Base-by-base conservation (phyloP, 92 coral and sea anemone genomes). In the Meandrina meandrites region DNA sequence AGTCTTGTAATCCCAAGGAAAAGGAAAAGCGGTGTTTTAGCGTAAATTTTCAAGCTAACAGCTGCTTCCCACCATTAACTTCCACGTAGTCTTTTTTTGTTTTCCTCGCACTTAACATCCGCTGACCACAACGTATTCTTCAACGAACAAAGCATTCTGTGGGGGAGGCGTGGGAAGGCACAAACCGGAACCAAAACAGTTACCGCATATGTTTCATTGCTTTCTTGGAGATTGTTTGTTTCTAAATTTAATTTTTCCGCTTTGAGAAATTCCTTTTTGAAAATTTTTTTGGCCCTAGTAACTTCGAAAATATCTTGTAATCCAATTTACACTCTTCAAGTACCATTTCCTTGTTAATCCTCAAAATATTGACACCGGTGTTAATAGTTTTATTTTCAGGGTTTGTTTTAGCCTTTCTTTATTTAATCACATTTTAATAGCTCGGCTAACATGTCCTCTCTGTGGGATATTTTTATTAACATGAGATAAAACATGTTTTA, bases 81-180 rank as follows among this genome's bases (percentile, higher is more conserved):
- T 92, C 95, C 95, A 92, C 95, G 95, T 92, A 91, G 92, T 57
- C 95, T 87, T 94, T 94, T 94, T 94, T 91, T 88, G 78, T 93
- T 92, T 94, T 94, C 78, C 79, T 86, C 86, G 83, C 85, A 73
- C 77, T 74, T 31, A 89, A 47, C 85, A 86, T 13, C 98, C 95
- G 98, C 95, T 94, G 95, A 86, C 93, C 93, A 54, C 77, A 60
- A 66, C 81, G 79, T 75, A 76, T 62, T 75, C 34, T 66, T 31
- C 81, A 84, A 56, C 68, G 35, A 60, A 80, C 53, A 80, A 40
- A 80, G 60, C 15, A 13, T 72, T 83, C 47, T 4, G 87, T 79
- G 80, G 40, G 73, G 87, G 87, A 5, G 87, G 80, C 86, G 79
- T 50, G 34, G 86, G 79, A 11, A 34, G 64, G 18, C 17, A 32